Evolutionary conservation across 2,888 invertebrate genomes (phyloP), one percentile per base, ranked within the genome.

Genomic region (Sphaeridia pumilis): DNA sequence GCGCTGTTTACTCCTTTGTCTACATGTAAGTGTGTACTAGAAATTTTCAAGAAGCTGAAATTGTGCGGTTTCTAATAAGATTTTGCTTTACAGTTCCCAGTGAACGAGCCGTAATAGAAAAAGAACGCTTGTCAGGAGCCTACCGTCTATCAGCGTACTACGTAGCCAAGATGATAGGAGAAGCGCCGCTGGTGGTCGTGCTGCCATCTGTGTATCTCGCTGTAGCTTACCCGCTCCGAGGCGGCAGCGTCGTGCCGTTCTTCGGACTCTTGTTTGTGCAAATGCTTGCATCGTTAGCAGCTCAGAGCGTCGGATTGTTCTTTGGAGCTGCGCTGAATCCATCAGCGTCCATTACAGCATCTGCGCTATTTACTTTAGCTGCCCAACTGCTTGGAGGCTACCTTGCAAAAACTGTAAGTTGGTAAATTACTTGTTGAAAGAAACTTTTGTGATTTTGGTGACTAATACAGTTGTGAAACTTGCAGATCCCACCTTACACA

Each of bases 71-170:
- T 45, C 43, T 55, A n/a, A 49, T 34, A 42, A 52, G n/a, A n/a
- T n/a, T n/a, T n/a, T n/a, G n/a, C 31, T 46, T 67, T 74, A 1
- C 71, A 84, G 84, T 85, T 76, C 84, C 85, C 52, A 77, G 81
- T 46, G 85, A 86, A 70, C 75, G 82, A 61, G 82, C 82, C 72
- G 84, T 87, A 35, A 81, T 86, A 59, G 81, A 81, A 69, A 86
- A 85, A 69, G 86, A 87, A 69, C 74, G 86, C 54, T 75, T 80
- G 60, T 81, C 83, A 14, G 86, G 86, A 45, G 81, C 84, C 31
- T 87, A 86, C 68, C 75, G 85, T 50, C 72, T 86, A 48, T 84
- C 84, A 7, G 83, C 86, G 34, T 86, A 84, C 48, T 86, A 84
- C 48, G 59, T 84, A 68, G 84, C 86, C 56, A 85, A 86, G 72